A percentile compares a stretch with the other conserved stretches of the same genome.
Evolutionary conservation across 2,888 invertebrate species (phyloP).

Genomic region (Lasius fuliginosus): DNA sequence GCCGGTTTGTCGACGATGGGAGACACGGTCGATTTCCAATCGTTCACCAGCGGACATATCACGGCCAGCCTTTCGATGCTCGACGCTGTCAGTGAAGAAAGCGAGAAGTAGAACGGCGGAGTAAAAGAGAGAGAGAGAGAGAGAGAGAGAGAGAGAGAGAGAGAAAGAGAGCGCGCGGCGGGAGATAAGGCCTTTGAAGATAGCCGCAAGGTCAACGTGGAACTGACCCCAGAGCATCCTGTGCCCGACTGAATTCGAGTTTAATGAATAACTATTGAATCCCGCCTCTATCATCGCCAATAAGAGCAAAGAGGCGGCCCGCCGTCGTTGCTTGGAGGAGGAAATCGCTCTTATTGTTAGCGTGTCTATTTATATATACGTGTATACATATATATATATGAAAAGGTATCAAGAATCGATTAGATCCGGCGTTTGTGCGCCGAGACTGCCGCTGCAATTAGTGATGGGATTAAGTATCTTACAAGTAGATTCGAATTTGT

Average conservation of each 20-base stretch:
- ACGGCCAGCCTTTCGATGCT: slow-evolving; percentile 28
- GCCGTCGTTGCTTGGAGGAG: slow-evolving; percentile 52
- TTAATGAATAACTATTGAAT: slow-evolving; percentile 86
- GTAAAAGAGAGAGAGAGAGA: slow-evolving; percentile 33
- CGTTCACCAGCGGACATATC: slow-evolving; percentile 41
- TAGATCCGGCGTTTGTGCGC: slow-evolving; percentile 45
- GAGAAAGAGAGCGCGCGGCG: slow-evolving; percentile 74
- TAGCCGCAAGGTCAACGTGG: slow-evolving; percentile 84
- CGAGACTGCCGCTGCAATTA: background rate
- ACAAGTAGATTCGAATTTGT: no score
- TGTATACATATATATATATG: background rate
- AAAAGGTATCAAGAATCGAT: slow-evolving; percentile 56
- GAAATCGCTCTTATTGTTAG: slow-evolving; percentile 63
- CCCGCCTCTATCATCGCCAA: slow-evolving; percentile 83
- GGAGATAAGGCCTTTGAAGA: slow-evolving; percentile 85
- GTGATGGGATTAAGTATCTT: no score
- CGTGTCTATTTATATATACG: slow-evolving; percentile 72
- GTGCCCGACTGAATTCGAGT: slow-evolving; percentile 83
- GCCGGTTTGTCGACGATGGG: slow-evolving; percentile 23
- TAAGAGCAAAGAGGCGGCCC: slow-evolving; percentile 71
- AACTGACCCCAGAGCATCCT: slow-evolving; percentile 85
- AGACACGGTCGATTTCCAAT: slow-evolving; percentile 47
- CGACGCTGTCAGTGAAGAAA: slow-evolving; percentile 35
- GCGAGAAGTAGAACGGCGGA: slow-evolving; percentile 49
- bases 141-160: slow-evolving; percentile 59